phyloP scores from a whole-genome alignment of 2,797 vertebrate genomes.

The Cossypha dichroa region DNA sequence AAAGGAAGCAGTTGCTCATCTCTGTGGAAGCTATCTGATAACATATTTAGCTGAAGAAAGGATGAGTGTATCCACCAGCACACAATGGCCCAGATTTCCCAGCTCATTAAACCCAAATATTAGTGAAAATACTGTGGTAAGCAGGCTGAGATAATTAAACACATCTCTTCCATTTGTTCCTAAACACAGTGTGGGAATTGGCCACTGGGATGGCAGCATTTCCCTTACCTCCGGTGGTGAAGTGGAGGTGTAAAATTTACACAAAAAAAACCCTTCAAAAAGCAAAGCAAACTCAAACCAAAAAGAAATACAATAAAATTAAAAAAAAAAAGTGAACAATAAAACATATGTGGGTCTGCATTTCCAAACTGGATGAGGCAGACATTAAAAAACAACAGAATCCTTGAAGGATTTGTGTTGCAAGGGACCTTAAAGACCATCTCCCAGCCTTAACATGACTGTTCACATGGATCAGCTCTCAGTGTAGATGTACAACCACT shows the following conservation, averaged over 20 bases:
- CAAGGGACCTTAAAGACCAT: background rate
- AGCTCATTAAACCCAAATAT: constrained; percentile 1
- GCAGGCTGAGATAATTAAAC: constrained; percentile 5
- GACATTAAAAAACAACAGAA: background rate
- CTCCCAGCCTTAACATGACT: background rate
- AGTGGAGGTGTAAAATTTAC: background rate
- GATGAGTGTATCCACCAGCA: background rate
- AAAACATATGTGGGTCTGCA: background rate
- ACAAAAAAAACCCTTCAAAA: background rate
- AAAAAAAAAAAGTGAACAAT: background rate
- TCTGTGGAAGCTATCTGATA: background rate
- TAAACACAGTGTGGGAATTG: background rate
- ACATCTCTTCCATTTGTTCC: background rate
- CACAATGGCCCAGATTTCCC: background rate
- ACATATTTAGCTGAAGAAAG: background rate
- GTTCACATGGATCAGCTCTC: background rate
- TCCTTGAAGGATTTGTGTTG: background rate
- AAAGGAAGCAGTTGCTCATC: constrained; percentile 37
- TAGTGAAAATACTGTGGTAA: background rate
- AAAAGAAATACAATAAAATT: background rate
- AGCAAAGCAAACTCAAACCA: background rate
- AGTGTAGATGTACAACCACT: background rate
- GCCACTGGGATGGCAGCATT: background rate
- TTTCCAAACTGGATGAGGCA: background rate
- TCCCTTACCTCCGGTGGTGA: background rate